Evolutionary conservation across 2,888 invertebrate genomes (phyloP), one percentile per base, ranked within the genome.

Genomic region (Pristionchus arcanus): DNA sequence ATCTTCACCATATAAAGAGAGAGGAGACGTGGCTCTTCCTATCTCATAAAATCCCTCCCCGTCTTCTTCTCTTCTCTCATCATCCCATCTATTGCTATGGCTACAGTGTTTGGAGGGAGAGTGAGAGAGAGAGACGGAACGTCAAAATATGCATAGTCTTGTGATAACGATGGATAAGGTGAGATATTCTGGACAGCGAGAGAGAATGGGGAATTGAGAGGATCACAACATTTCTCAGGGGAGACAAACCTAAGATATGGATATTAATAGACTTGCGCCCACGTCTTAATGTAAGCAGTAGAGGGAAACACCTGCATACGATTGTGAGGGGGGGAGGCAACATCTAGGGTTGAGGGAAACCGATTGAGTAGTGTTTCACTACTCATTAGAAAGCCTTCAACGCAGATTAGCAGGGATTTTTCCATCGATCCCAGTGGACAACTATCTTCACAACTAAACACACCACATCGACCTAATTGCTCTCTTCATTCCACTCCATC

Each of bases 121-220:
- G 19, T 7, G 31, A 13, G 34, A 42, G 25, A 15, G 68, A 68
- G 21, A 0, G 74, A 21, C 34, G 37, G 74, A 74, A 74, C 74
- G 74, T 37, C 37, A 74, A 74, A 74, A 74, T 74, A 74, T 63
- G 11, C 25, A 63, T 25, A 25, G 74, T 74, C 74, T 74, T 19
- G 74, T 25, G 74, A 74, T 74, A 37, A 74, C 34, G 37, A 37
- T 11, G 71, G 71, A 71, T 71, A 71, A 71, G 66, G 34, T 19
- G 87, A 68, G 68, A 66, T 34, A 68, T 7, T 49, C 42, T 49
- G 42, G 42, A 49, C 42, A 49, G 42, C 9, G 42, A 42, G 81
- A 55, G 55, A 15, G 28, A 31, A 59, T 28, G 55, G 42, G 15
- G 31, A n/a, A 15, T 19, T 21, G n/a, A 83, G 53, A 83, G 53